phyloP scores from a whole-genome alignment of 1,140 invertebrate species.

The Teleopsis dalmanni region DNA sequence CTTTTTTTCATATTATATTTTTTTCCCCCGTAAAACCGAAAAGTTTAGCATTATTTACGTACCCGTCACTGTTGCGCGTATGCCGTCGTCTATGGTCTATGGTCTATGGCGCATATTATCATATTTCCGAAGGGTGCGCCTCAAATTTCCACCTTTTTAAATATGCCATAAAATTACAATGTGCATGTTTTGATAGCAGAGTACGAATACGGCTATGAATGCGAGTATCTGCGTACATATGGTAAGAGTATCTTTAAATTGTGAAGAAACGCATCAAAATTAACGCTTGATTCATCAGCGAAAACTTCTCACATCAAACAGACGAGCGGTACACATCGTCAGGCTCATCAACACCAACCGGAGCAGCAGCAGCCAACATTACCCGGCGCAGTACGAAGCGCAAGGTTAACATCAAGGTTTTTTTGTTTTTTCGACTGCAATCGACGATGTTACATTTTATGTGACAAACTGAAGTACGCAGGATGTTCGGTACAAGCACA shows the following conservation, averaged over 20 bases:
- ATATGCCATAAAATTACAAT: no score
- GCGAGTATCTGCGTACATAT: neutral
- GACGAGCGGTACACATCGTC: slow-evolving; percentile 32
- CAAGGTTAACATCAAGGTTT: neutral
- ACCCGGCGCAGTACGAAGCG: neutral
- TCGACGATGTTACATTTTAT: neutral
- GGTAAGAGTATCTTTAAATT: neutral
- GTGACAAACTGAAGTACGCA: slow-evolving; percentile 13
- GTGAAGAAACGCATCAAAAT: slow-evolving; percentile 21
- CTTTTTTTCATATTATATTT: no score
- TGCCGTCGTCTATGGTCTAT: no score
- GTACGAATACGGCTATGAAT: no score
- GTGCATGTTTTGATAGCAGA: no score
- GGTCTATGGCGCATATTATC: no score
- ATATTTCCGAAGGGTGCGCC: slow-evolving; percentile 7
- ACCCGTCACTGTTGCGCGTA: no score
- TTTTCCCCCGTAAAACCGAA: no score
- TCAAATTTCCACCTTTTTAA: slow-evolving; percentile 9
- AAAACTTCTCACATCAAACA: no score
- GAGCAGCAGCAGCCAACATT: neutral
- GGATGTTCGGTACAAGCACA: neutral
- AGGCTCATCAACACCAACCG: slow-evolving; percentile 27
- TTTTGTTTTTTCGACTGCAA: neutral
- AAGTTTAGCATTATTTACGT: no score
- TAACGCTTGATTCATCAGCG: slow-evolving; percentile 22